Evolutionary conservation across 2,888 invertebrate species (phyloP).

Genomic region (Metallyticus violacea): DNA sequence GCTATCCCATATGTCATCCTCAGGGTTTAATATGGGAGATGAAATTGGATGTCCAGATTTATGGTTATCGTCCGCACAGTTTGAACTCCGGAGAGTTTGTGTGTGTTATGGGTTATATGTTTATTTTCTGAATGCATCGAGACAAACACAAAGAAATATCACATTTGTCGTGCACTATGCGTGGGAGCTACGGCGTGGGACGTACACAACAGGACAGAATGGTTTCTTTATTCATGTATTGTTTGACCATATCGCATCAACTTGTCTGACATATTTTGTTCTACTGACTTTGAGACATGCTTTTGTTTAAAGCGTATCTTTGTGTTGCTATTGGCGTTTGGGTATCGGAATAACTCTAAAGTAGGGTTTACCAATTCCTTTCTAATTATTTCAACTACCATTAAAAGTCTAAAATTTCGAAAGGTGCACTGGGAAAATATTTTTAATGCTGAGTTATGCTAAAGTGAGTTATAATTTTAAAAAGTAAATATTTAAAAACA

Average conservation of each 20-base stretch:
- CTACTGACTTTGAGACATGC: no score
- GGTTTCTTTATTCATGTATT: background rate
- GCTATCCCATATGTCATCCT: background rate
- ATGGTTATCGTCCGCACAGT: background rate
- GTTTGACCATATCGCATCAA: background rate
- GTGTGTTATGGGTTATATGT: constrained; percentile 6
- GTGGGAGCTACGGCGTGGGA: background rate
- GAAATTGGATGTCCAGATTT: constrained; percentile 4
- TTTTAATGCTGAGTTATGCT: no score
- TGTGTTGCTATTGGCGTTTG: no score
- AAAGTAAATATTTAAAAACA: no score
- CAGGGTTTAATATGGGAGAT: background rate
- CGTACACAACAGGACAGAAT: background rate
- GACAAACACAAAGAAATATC: constrained; percentile 1
- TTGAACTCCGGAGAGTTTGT: background rate
- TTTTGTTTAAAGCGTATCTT: no score
- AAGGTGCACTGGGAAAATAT: no score
- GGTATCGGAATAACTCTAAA: no score
- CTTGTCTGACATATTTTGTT: background rate
- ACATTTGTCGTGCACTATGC: background rate
- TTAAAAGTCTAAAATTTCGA: no score
- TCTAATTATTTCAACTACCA: no score
- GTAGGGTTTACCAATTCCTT: no score
- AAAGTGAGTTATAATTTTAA: no score
- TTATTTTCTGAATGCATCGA: background rate